Evolutionary conservation across 2,797 vertebrate genomes (phyloP).

Genomic region (Hyperoplus immaculatus): DNA sequence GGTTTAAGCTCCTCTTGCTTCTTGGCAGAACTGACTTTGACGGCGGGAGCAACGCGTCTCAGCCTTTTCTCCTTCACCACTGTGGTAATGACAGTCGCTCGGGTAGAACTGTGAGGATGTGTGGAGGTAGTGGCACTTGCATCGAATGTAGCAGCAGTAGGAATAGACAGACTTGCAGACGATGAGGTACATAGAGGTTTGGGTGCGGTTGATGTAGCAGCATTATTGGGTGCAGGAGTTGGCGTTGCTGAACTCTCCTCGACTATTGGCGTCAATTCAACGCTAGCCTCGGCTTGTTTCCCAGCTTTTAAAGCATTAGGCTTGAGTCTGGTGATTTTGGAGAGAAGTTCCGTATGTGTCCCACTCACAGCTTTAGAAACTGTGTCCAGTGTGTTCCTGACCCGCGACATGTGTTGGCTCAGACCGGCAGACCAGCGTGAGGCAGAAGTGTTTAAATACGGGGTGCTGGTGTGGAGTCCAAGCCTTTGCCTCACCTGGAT

Average conservation of each 20-base stretch:
- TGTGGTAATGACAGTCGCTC: conserved; percentile 20
- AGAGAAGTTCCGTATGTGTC: conserved; percentile 90
- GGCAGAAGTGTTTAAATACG: conserved; percentile 87
- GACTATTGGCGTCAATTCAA: conserved; percentile 50
- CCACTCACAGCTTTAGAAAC: conserved; percentile 94
- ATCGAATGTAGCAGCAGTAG: conserved; percentile 46
- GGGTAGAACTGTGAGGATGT: conserved; percentile 29
- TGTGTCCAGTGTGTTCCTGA: conserved; percentile 92
- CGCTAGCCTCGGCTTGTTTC: conserved; percentile 72
- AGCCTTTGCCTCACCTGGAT: conserved; percentile 67
- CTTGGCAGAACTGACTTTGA: conserved; percentile 44
- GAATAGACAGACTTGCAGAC: conserved; percentile 25
- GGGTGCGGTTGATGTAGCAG: conserved; percentile 34
- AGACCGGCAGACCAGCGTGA: conserved; percentile 87
- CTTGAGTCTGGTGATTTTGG: conserved; percentile 90
- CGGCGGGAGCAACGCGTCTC: conserved; percentile 47
- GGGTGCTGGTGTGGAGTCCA: conserved; percentile 81
- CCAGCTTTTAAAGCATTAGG: conserved; percentile 77
- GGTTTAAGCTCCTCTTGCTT: conserved; percentile 51
- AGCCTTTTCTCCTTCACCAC: conserved; percentile 68
- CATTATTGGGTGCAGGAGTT: conserved; percentile 8
- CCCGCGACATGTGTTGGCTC: conserved; percentile 91
- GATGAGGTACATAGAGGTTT: conserved; percentile 29
- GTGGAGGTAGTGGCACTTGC: conserved; percentile 43
- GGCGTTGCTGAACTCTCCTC: conserved; percentile 37